Evolutionary conservation across 1,140 invertebrate species (phyloP), one percentile per base, ranked within the genome.

Genomic region (Cyclargus thomasi): DNA sequence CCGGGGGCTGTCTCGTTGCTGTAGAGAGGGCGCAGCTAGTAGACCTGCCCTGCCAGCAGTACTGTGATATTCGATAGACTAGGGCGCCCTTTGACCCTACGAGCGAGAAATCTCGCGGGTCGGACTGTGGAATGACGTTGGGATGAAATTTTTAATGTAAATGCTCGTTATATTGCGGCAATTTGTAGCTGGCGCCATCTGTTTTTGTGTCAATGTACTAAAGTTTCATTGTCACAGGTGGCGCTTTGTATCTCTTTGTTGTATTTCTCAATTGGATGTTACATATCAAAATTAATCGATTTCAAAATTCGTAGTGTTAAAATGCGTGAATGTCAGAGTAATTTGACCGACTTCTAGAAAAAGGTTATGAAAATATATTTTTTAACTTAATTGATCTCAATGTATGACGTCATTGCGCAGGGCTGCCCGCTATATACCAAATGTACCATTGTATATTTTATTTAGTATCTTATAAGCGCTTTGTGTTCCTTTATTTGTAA

Each of bases 61-160:
- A 81, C 77, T 87, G 85, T 85, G 85, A 85, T 86, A 89, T 88
- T 39, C 83, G 86, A 72, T 87, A 88, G 80, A 76, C 71, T 72
- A 8, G 29, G 39, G 39, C 39, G 70, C 67, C 67, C 62, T 62
- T 20, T 57, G 18, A 7, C 53, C 53, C 59, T 53, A 63, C 23
- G 67, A 69, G 67, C 63, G 59, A 70, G 70, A 65, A 76, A 80
- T 79, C 77, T 83, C 62, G 73, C 71, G 73, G 73, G 72, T 73
- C 74, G 76, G 72, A 70, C 74, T 70, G 72, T 79, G 80, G 63
- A 70, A 65, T 80, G 81, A 74, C 67, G 63, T 65, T 57, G n/a
- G n/a, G n/a, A n/a, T 21, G 18, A 59, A 59, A 11, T 21, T 29
- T 29, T 29, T 29, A 29, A 8, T 59, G 55, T 55, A 18, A 59